Evolutionary conservation across 2,888 invertebrate genomes (phyloP).

Genomic region (Drosophila multiciliata): DNA sequence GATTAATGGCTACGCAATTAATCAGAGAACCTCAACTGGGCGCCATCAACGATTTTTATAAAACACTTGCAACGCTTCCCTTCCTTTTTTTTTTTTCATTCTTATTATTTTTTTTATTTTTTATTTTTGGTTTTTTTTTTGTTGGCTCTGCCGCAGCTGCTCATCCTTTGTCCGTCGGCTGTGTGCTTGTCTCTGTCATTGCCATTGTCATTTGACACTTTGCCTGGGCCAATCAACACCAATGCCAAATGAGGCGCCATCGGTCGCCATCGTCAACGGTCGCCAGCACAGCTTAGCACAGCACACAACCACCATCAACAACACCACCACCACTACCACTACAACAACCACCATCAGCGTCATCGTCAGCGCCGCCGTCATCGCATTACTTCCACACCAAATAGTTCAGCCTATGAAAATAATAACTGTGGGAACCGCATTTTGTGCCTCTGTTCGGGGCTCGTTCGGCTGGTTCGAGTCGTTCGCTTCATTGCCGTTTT

Average conservation of each 20-base stretch:
- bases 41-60: conserved; percentile 69
- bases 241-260: conserved; percentile 70
- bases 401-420: conserved; percentile 79
- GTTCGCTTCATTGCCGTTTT: conserved; percentile 79
- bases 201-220: conserved; percentile 75
- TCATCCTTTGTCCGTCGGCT: conserved; percentile 14
- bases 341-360: neutral
- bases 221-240: conserved; percentile 71
- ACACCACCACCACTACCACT: neutral
- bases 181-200: conserved; percentile 36
- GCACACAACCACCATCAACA: neutral
- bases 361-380: conserved; percentile 36
- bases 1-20: conserved; percentile 85
- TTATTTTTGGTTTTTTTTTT: neutral
- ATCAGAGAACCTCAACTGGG: conserved; percentile 71
- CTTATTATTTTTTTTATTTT: neutral
- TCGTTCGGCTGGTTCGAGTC: conserved; percentile 25
- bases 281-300: neutral
- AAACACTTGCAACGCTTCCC: conserved; percentile 70
- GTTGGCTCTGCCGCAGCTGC: neutral
- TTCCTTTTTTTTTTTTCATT: neutral
- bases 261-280: conserved; percentile 40
- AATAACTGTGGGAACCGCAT: conserved; percentile 82
- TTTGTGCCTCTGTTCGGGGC: conserved; percentile 47
- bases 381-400: conserved; percentile 73